Evolutionary conservation across 2,888 invertebrate species (phyloP).

Genomic region (Dynastes maya): DNA sequence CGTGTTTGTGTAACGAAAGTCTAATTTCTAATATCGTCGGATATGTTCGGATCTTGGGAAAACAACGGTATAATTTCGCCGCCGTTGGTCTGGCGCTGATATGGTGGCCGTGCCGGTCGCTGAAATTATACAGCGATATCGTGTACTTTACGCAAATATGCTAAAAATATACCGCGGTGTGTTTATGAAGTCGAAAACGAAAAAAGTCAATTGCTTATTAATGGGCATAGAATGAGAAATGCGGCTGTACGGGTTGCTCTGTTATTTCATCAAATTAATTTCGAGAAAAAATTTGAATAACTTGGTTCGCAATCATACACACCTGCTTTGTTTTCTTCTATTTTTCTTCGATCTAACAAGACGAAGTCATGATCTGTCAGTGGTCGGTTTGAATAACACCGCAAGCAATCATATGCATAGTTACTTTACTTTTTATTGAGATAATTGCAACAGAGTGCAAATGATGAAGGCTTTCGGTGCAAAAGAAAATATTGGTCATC

Average conservation of each 20-base stretch:
- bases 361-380: background rate
- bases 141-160: slow-evolving; percentile 40
- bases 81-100: background rate
- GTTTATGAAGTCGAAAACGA: background rate
- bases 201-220: slow-evolving; percentile 31
- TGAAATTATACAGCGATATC: slow-evolving; percentile 36
- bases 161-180: slow-evolving; percentile 26
- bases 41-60: slow-evolving; percentile 19
- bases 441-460: too few species aligned
- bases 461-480: too few species aligned
- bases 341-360: background rate
- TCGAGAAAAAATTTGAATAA: background rate
- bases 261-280: slow-evolving; percentile 25
- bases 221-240: slow-evolving; percentile 6
- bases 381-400: too few species aligned
- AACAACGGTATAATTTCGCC: slow-evolving; percentile 27
- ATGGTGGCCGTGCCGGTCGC: background rate
- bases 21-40: slow-evolving; percentile 38
- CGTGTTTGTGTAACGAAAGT: slow-evolving; percentile 44
- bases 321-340: background rate
- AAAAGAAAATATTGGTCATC: too few species aligned
- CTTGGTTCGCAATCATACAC: background rate
- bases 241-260: background rate
- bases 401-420: too few species aligned
- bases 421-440: too few species aligned